These are phyloP conservation scores for Sminthopsis crassicaudata DNA, from an alignment of 2,113 vertebrate genomes.

Conservation along the genomic window DNA sequence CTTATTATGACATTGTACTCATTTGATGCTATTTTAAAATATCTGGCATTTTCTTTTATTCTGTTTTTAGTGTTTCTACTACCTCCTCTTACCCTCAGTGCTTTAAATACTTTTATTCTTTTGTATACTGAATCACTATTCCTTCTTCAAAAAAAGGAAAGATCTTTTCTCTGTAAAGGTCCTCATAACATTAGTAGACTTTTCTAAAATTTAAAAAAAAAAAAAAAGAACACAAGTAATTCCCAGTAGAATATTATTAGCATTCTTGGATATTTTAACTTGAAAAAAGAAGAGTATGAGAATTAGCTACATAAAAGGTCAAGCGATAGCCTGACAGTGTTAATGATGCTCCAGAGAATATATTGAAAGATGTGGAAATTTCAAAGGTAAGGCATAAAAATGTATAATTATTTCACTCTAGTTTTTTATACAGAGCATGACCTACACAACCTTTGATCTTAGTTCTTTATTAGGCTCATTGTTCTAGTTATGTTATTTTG, in stretches of 20 bases:
- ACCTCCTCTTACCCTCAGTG: not conserved
- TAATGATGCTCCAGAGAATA: not conserved
- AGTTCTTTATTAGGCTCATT: not conserved
- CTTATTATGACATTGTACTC: not conserved
- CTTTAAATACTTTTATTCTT: not conserved
- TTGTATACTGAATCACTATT: not conserved
- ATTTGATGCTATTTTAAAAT: not conserved
- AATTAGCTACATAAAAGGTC: not conserved
- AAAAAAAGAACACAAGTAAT: not conserved
- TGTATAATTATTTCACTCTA: not conserved
- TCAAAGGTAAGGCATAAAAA: not conserved
- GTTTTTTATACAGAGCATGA: not conserved
- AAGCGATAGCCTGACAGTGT: not conserved
- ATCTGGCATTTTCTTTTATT: not conserved
- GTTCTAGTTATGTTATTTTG: not conserved
- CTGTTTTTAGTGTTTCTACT: not conserved
- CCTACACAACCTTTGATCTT: not conserved
- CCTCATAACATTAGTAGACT: not conserved
- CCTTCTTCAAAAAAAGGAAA: not conserved
- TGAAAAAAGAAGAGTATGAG: not conserved
- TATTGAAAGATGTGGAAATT: not conserved
- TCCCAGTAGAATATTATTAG: not conserved
- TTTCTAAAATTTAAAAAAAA: not conserved
- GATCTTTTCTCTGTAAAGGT: not conserved
- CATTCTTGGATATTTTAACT: not conserved